Conservation (phyloP, 2,888 invertebrate species). For the Chamaedrilus cognettii region DNA sequence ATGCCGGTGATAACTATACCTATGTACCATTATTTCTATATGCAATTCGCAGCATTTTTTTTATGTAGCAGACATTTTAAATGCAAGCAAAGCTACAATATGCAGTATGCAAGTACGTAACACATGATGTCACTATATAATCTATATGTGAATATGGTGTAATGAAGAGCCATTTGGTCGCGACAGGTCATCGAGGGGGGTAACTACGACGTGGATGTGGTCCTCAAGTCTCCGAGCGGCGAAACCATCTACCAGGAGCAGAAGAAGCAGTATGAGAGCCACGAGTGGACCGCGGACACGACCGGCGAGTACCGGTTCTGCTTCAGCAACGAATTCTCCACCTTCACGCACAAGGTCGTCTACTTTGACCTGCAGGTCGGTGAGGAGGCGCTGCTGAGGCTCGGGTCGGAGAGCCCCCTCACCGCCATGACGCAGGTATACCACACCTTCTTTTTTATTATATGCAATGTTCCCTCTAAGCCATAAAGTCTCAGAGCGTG, state of each 20-base stretch:
- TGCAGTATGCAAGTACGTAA: no score
- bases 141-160: no score
- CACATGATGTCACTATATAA: neutral
- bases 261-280: constrained; percentile 94
- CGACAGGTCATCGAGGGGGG: constrained; percentile 96
- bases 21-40: no score
- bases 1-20: no score
- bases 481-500: no score
- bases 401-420: constrained; percentile 34
- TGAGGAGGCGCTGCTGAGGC: constrained; percentile 69
- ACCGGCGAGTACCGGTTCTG: constrained; percentile 62
- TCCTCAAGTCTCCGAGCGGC: constrained; percentile 82
- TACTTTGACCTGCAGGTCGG: constrained; percentile 98
- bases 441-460: no score
- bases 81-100: no score
- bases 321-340: constrained; percentile 99
- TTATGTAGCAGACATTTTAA: no score
- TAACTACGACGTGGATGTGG: constrained; percentile 96
- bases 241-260: constrained; percentile 82
- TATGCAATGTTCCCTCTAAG: no score
- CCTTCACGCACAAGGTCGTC: constrained; percentile 97
- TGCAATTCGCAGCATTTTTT: no score
- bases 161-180: no score
- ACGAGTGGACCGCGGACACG: constrained; percentile 64
- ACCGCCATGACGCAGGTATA: constrained; percentile 88